Evolutionary conservation across 2,113 vertebrate species (phyloP).

Genomic region (Lampris incognitus): DNA sequence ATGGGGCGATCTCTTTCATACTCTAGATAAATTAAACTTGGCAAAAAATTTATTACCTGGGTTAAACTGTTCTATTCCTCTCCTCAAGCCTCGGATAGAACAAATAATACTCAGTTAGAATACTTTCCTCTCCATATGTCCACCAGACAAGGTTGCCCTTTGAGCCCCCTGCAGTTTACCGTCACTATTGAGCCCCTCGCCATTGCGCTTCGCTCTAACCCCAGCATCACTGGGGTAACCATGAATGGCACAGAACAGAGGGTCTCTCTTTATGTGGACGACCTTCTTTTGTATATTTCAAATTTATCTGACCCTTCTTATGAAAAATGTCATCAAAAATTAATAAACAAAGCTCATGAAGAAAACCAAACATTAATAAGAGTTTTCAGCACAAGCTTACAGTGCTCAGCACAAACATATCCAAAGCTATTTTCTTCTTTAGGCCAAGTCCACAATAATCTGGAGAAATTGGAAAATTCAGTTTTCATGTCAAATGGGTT

Average conservation of each 20-base stretch:
- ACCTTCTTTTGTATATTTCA: not conserved
- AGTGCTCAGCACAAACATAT: no score
- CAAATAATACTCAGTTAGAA: not conserved
- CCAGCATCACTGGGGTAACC: not conserved
- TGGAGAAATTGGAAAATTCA: no score
- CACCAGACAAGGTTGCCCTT: conserved; percentile 1
- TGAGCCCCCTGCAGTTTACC: conserved; percentile 8
- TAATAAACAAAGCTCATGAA: no score
- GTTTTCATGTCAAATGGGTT: no score
- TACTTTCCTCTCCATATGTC: not conserved
- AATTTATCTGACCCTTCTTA: not conserved
- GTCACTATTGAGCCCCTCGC: conserved; percentile 9
- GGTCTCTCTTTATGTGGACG: conserved; percentile 7
- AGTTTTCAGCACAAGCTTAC: no score
- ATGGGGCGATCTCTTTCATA: conserved; percentile 13
- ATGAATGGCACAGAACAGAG: not conserved
- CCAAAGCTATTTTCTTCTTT: no score
- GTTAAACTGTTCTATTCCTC: conserved; percentile 6
- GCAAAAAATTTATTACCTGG: not conserved
- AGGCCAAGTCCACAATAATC: no score
- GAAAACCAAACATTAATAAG: no score
- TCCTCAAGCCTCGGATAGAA: not conserved
- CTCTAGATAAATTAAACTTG: not conserved
- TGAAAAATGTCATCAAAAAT: no score
- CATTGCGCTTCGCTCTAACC: conserved; percentile 1